Percentiles rank a stretch among this genome's conserved stretches.
Evolutionary conservation across 2,888 invertebrate genomes (phyloP).

Genomic region (Tineola bisselliella): DNA sequence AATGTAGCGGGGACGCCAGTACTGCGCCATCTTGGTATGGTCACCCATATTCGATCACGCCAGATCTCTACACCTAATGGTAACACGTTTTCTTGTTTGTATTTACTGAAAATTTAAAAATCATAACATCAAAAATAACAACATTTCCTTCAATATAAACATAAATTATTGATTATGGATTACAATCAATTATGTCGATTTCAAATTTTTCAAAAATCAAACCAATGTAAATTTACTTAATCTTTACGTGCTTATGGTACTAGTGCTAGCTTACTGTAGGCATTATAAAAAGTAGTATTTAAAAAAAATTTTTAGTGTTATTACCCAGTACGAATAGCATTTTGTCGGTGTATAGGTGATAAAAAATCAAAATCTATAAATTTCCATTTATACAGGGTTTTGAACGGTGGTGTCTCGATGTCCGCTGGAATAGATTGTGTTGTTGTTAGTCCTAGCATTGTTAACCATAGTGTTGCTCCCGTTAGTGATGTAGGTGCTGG

Average conservation of each 20-base stretch:
- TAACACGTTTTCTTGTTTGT: slow-evolving; percentile 76
- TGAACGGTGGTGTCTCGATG: slow-evolving; percentile 63
- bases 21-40: slow-evolving; percentile 77
- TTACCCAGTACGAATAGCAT: slow-evolving; percentile 69
- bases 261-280: no score
- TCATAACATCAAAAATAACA: no score
- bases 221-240: no score
- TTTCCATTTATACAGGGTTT: slow-evolving; percentile 77
- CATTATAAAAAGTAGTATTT: no score
- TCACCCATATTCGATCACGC: slow-evolving; percentile 75
- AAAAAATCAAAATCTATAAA: slow-evolving; percentile 78
- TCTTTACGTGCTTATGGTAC: not conserved
- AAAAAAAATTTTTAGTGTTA: slow-evolving; percentile 14
- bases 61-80: slow-evolving; percentile 79
- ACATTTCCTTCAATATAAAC: not conserved
- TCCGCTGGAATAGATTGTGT: slow-evolving; percentile 49
- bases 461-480: slow-evolving; percentile 56
- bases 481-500: not conserved
- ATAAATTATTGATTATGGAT: no score
- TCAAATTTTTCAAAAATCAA: no score
- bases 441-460: slow-evolving; percentile 52
- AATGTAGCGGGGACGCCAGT: slow-evolving; percentile 79
- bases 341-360: slow-evolving; percentile 61
- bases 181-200: no score
- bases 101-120: slow-evolving; percentile 47